Evolutionary conservation across 2,888 invertebrate genomes (phyloP).

Genomic region (Tetragnatha montana): DNA sequence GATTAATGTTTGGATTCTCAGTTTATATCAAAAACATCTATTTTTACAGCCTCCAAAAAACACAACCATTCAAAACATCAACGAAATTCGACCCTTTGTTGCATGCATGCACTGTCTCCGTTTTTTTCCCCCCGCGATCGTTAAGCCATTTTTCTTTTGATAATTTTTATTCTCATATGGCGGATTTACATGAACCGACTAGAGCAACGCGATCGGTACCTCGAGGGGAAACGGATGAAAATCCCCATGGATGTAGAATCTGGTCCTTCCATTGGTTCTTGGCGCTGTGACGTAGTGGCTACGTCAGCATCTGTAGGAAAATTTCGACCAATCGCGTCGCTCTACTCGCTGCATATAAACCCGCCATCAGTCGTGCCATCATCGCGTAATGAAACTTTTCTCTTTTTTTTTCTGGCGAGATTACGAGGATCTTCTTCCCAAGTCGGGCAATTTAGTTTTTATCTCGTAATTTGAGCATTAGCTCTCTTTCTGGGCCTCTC

Average conservation of each 20-base stretch:
- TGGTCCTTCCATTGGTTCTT: too few relatives aligned
- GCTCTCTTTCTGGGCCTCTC: constrained; percentile 10
- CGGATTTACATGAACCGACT: not conserved
- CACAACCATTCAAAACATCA: constrained; percentile 3
- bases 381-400: constrained; percentile 5
- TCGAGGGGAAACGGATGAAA: too few relatives aligned
- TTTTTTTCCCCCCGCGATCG: not conserved
- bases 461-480: constrained; percentile 35
- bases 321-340: too few relatives aligned
- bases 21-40: constrained; percentile 44
- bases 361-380: not conserved
- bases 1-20: constrained; percentile 42
- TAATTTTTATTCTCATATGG: not conserved
- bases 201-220: too few relatives aligned
- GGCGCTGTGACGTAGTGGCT: too few relatives aligned
- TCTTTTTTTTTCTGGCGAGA: not conserved
- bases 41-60: constrained; percentile 31
- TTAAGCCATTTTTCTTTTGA: not conserved
- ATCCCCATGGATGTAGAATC: too few relatives aligned
- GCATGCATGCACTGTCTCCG: constrained; percentile 9
- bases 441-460: constrained; percentile 23
- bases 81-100: constrained; percentile 53
- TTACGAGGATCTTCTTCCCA: not conserved
- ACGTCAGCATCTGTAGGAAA: too few relatives aligned
- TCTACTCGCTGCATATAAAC: too few relatives aligned